These are phyloP conservation scores for Tachypleus tridentatus DNA, from an alignment of 1,140 invertebrate species.

Conservation along the genomic window DNA sequence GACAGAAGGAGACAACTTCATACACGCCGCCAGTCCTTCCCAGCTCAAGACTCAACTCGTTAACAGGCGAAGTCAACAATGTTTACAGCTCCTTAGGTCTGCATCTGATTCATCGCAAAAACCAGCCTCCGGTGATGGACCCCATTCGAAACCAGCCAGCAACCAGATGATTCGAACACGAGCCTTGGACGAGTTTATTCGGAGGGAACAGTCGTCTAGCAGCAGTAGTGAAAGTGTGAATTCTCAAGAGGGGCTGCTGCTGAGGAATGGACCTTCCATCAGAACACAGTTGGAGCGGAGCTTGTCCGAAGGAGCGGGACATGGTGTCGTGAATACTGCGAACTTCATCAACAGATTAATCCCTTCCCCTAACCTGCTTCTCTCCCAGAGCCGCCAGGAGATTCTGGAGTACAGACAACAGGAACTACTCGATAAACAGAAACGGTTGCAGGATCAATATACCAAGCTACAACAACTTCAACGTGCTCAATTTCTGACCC, in stretches of 20 bases:
- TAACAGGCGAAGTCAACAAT: conserved; percentile 14
- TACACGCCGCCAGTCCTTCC: conserved; percentile 25
- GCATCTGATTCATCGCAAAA: conserved; percentile 23
- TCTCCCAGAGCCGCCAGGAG: conserved; percentile 45
- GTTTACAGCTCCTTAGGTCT: conserved; percentile 18
- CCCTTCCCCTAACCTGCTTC: no score
- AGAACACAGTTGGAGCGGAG: no score
- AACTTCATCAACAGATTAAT: no score
- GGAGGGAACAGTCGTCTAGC: conserved; percentile 30
- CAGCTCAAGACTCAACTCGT: conserved; percentile 11
- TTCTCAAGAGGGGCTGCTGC: conserved; percentile 47
- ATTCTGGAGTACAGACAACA: conserved; percentile 67
- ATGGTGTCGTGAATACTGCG: no score
- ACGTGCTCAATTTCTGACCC: conserved; percentile 46
- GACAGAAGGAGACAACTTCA: conserved; percentile 37
- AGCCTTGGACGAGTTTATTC: conserved; percentile 14
- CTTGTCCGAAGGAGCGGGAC: no score
- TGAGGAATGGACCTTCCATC: no score
- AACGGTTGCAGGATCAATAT: conserved; percentile 75
- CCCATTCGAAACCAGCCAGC: background rate
- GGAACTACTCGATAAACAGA: conserved; percentile 70
- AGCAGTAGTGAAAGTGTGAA: conserved; percentile 61
- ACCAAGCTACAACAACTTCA: conserved; percentile 70
- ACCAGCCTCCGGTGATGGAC: conserved; percentile 5
- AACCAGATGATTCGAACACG: conserved; percentile 4